Percentiles rank a stretch among this genome's conserved stretches.
phyloP scores from a whole-genome alignment of 2,797 vertebrate species.

The Rhinella marina region DNA sequence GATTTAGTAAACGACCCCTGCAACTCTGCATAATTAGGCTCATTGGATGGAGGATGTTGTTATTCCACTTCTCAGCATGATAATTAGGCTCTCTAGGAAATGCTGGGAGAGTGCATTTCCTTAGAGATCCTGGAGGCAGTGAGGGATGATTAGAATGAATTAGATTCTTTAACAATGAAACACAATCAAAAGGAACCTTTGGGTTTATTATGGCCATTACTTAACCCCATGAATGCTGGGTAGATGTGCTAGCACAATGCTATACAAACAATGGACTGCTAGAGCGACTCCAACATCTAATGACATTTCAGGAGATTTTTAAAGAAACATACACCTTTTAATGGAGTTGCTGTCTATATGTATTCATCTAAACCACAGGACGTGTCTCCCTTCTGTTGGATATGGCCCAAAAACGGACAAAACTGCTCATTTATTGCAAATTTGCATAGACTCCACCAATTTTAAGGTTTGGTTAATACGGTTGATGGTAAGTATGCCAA shows the following conservation, averaged over 20 bases:
- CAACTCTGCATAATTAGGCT: constrained; percentile 31
- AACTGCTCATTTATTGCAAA: too few species aligned
- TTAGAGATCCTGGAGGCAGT: constrained; percentile 29
- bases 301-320: too few species aligned
- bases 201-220: background rate
- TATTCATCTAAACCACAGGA: too few species aligned
- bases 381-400: too few species aligned
- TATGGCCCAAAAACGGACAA: too few species aligned
- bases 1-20: constrained; percentile 41
- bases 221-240: background rate
- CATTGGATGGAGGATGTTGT: constrained; percentile 1
- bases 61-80: constrained; percentile 5
- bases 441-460: too few species aligned
- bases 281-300: too few species aligned
- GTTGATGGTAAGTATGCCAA: too few species aligned
- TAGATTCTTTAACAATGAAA: constrained; percentile 29
- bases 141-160: constrained; percentile 27
- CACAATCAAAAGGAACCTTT: constrained; percentile 27
- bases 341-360: too few species aligned
- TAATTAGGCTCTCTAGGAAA: constrained; percentile 48
- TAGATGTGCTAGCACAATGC: too few species aligned
- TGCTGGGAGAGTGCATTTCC: constrained; percentile 6
- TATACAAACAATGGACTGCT: background rate
- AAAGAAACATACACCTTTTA: too few species aligned
- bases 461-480: too few species aligned